Conservation (phyloP, 2,797 vertebrate species). For the Periparus ater region DNA sequence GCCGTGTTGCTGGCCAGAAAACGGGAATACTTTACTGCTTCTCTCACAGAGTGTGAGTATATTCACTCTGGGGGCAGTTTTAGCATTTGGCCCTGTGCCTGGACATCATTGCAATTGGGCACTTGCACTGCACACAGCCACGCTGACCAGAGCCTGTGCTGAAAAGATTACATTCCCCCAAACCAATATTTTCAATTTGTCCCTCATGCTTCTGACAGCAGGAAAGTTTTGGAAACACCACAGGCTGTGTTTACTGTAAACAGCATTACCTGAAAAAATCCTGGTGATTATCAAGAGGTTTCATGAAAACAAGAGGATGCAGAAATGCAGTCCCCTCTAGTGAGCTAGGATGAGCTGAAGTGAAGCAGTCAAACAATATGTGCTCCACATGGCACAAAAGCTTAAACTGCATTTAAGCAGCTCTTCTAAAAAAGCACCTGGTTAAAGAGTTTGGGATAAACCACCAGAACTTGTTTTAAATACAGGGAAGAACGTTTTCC, state of each 20-base stretch:
- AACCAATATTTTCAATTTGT: slow-evolving; percentile 56
- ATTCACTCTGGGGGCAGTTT: slow-evolving; percentile 62
- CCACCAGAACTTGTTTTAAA: not conserved
- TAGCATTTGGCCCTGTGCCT: slow-evolving; percentile 54
- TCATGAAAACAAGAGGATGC: not conserved
- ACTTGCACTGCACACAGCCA: slow-evolving; percentile 34
- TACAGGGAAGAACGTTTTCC: not conserved
- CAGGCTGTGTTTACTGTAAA: slow-evolving; percentile 1
- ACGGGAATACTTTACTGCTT: not conserved
- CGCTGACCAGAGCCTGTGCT: slow-evolving; percentile 43
- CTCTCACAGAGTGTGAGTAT: slow-evolving; percentile 45
- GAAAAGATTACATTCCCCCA: slow-evolving; percentile 63
- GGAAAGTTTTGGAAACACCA: slow-evolving; percentile 39
- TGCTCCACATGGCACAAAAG: not conserved
- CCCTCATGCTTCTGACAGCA: not conserved
- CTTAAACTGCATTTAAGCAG: not conserved
- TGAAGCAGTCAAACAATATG: not conserved
- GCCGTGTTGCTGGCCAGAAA: slow-evolving; percentile 23
- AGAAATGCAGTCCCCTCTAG: not conserved
- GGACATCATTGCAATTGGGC: slow-evolving; percentile 63
- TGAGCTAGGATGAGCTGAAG: not conserved
- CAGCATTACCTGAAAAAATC: slow-evolving; percentile 30
- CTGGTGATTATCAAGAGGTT: not conserved
- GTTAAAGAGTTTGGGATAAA: not conserved
- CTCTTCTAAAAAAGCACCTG: not conserved